Evolutionary conservation across 1,140 invertebrate species (phyloP).

Genomic region (Neodiprion lecontei): DNA sequence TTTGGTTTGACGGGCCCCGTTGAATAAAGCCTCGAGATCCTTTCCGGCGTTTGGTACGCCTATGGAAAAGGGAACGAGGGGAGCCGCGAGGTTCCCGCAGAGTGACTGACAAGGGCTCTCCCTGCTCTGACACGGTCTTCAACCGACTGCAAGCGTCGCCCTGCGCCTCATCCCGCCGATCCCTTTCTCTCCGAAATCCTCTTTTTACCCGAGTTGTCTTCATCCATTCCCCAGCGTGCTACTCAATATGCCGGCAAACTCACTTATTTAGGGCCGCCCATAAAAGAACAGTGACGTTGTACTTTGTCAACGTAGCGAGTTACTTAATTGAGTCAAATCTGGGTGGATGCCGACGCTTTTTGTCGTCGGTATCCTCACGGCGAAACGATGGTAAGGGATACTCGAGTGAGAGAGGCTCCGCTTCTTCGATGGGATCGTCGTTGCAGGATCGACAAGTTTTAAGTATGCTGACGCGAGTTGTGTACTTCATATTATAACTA

Average conservation of each 20-base stretch:
- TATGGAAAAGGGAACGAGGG: background rate
- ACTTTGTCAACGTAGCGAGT: constrained; percentile 46
- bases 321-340: constrained; percentile 56
- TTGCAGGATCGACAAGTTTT: too few relatives aligned
- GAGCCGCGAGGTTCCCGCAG: constrained; percentile 31
- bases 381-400: background rate
- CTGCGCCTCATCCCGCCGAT: constrained; percentile 3
- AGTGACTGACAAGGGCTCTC: constrained; percentile 44
- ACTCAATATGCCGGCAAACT: constrained; percentile 47
- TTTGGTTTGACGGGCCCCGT: too few relatives aligned
- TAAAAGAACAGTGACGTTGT: constrained; percentile 56
- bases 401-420: background rate
- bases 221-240: constrained; percentile 42
- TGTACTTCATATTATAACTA: too few relatives aligned
- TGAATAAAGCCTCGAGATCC: background rate
- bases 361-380: constrained; percentile 28
- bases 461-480: too few relatives aligned
- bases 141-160: constrained; percentile 9
- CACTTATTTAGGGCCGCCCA: constrained; percentile 48
- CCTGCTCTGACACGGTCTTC: constrained; percentile 27
- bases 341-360: constrained; percentile 39
- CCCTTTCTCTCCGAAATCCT: constrained; percentile 15
- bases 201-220: constrained; percentile 41
- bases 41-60: background rate
- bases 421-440: too few relatives aligned